Percentiles rank a stretch among this genome's conserved stretches.
These are phyloP conservation scores for Philonicus albiceps DNA, from an alignment of 2,888 invertebrate genomes.

Conservation along the genomic window DNA sequence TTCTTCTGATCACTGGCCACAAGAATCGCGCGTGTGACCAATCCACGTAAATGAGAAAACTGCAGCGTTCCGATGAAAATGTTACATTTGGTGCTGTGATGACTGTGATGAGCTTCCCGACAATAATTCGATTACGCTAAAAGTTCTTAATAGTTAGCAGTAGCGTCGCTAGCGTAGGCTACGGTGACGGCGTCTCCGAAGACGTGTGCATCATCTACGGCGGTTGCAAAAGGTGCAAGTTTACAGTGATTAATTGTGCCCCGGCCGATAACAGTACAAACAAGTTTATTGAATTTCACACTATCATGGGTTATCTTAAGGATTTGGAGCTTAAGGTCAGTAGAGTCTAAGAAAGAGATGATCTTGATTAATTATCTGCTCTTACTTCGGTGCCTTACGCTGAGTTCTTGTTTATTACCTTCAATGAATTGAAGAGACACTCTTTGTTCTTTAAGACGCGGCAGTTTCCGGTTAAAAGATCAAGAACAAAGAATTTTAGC, in stretches of 20 bases:
- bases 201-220: neutral
- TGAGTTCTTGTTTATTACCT: neutral
- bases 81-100: neutral
- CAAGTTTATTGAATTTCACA: constrained; percentile 15
- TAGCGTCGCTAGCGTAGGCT: neutral
- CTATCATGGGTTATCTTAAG: constrained; percentile 39
- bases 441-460: neutral
- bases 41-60: neutral
- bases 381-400: neutral
- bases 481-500: neutral
- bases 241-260: constrained; percentile 22
- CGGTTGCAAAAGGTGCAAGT: neutral
- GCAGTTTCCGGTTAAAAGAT: neutral
- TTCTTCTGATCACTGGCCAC: constrained; percentile 27
- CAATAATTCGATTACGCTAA: constrained; percentile 28
- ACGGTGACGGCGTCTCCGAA: neutral
- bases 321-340: constrained; percentile 40
- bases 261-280: constrained; percentile 23
- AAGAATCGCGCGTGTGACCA: neutral
- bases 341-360: neutral
- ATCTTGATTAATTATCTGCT: neutral
- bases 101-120: neutral
- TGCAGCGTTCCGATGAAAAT: neutral
- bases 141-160: constrained; percentile 35
- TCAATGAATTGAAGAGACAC: neutral